These are phyloP conservation scores for Fragum fragum DNA, from an alignment of 2,888 invertebrate species.

Conservation along the genomic window DNA sequence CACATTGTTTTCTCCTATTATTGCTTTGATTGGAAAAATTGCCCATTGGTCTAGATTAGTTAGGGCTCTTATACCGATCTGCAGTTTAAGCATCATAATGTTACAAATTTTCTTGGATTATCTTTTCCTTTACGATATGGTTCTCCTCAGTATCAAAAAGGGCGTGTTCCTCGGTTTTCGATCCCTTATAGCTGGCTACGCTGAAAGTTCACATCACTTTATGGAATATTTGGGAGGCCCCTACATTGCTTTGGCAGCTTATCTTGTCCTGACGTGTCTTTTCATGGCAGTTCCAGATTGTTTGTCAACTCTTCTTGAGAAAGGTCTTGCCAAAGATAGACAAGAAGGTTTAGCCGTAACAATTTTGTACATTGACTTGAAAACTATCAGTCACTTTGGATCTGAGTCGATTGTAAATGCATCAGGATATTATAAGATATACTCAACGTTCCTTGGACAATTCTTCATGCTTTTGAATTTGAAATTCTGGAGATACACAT, in stretches of 20 bases:
- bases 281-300: conserved; percentile 48
- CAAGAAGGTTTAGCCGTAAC: not conserved
- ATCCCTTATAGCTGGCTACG: conserved; percentile 61
- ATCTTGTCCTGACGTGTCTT: conserved; percentile 38
- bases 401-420: conserved; percentile 25
- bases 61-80: conserved; percentile 42
- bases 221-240: conserved; percentile 62
- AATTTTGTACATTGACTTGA: conserved; percentile 1
- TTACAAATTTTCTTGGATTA: conserved; percentile 58
- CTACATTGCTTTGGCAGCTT: conserved; percentile 50
- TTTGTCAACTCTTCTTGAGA: conserved; percentile 38
- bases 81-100: conserved; percentile 47
- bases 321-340: conserved; percentile 35
- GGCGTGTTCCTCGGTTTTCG: conserved; percentile 66
- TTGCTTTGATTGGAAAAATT: not conserved
- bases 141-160: conserved; percentile 47
- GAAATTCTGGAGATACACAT: conserved; percentile 54
- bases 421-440: conserved; percentile 51
- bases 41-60: conserved; percentile 27
- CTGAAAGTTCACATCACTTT: conserved; percentile 54
- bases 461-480: conserved; percentile 64
- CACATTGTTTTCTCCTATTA: conserved; percentile 32
- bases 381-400: conserved; percentile 39
- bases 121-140: conserved; percentile 35
- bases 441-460: conserved; percentile 44